Base-by-base conservation (phyloP, 2,888 invertebrate genomes). In the Cephus pulcher region DNA sequence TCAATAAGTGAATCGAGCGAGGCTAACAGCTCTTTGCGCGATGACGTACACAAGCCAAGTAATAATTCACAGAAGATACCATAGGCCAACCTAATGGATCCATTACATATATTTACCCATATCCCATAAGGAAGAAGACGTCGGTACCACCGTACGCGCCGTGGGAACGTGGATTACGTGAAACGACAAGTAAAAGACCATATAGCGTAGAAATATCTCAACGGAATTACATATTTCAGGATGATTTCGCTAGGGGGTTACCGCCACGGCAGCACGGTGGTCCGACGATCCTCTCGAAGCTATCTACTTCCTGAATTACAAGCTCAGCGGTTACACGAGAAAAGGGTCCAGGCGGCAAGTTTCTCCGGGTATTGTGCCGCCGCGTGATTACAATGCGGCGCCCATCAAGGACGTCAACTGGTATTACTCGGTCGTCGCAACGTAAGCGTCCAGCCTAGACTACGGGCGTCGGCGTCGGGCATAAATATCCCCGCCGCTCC, bases 371-470 rank as follows among this genome's bases (percentile, higher is more conserved):
- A 56, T 23, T 56, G 40, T 56, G 40, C 40, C 40, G 40, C 40
- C 40, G 40, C 6, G 23, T 56, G 40, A 56, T 56, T 56, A 56
- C 40, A 56, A 56, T 56, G 40, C 40, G 23, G 40, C 40, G 23
- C 40, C 23, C 40, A 56, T 56, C 40, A 56, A 56, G 76, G 37
- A 69, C 34, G 11, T 69, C 34, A 75, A 77, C 77, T 80, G 80
- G 79, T 80, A 79, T 77, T 80, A 79, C 79, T 79, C 73, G 40
- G 69, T 77, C 73, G 79, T 78, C 75, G 79, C 77, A 30, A 70
- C 71, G 76, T 76, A 76, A 71, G 70, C 33, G 73, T 56, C 23
- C 40, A 56, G 23, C 40, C 40, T 56, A 56, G 40, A 56, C 4
- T 6, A 2, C 6, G 9, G 40, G 40, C 40, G 40, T 56, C 23